Percentiles rank a stretch among this genome's conserved stretches.
Conservation (phyloP, 1,140 invertebrate genomes). For the Antheraea mylitta region DNA sequence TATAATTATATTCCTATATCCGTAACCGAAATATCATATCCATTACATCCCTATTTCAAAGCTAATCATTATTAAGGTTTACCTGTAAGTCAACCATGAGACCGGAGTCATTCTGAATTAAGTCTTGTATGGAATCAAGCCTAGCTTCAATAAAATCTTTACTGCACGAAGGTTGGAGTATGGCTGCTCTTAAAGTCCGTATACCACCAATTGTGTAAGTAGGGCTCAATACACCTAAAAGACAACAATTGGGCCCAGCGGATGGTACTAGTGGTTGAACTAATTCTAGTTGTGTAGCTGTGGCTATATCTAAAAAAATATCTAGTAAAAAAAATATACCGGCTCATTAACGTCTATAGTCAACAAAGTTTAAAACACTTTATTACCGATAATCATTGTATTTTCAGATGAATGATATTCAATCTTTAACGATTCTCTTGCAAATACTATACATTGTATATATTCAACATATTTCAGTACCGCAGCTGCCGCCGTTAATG, state of each 20-base stretch:
- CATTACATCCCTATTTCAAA: no score
- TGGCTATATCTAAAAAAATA: slow-evolving; percentile 81
- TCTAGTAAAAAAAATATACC: not conserved
- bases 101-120: slow-evolving; percentile 83
- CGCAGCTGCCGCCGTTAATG: slow-evolving; percentile 88
- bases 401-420: slow-evolving; percentile 90
- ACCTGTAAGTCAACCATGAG: slow-evolving; percentile 79
- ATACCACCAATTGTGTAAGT: slow-evolving; percentile 89
- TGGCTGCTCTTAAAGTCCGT: slow-evolving; percentile 86
- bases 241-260: slow-evolving; percentile 71
- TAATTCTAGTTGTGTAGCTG: slow-evolving; percentile 86
- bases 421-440: slow-evolving; percentile 88
- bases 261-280: slow-evolving; percentile 76
- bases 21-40: no score
- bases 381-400: slow-evolving; percentile 90
- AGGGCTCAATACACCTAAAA: slow-evolving; percentile 88
- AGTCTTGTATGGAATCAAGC: slow-evolving; percentile 86
- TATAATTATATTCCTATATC: no score
- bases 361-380: not conserved
- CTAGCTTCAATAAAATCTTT: slow-evolving; percentile 83
- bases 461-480: slow-evolving; percentile 92
- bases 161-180: slow-evolving; percentile 90
- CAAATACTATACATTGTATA: slow-evolving; percentile 87
- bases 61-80: not conserved
- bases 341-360: not conserved